A percentile compares a stretch with the other conserved stretches of the same genome.
Conservation (phyloP, 1,140 invertebrate species). For the Ridgeia piscesae region DNA sequence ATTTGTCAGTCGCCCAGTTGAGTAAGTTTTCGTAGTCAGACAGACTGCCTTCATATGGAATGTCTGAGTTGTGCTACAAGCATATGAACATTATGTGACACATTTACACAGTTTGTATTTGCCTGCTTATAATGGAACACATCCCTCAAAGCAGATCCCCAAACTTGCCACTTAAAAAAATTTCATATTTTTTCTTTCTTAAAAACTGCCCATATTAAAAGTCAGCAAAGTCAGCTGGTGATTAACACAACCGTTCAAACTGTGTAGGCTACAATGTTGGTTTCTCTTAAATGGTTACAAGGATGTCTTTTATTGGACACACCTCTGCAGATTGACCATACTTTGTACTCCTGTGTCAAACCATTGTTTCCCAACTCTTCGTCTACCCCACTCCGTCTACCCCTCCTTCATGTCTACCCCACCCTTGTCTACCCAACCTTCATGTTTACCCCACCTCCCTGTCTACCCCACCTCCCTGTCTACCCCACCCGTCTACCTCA, state of each 20-base stretch:
- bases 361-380: no score
- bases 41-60: constrained; percentile 51
- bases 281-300: background rate
- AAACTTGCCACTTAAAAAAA: background rate
- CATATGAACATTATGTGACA: background rate
- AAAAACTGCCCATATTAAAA: background rate
- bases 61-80: constrained; percentile 3
- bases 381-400: no score
- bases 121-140: background rate
- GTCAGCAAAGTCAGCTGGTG: background rate
- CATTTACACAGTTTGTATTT: background rate
- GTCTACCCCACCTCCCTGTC: no score
- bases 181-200: background rate
- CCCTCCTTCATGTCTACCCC: no score
- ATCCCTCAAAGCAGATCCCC: background rate
- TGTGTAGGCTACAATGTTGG: background rate
- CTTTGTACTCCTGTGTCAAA: background rate
- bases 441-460: no score
- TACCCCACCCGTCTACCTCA: no score
- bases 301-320: background rate
- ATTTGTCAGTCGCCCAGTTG: constrained; percentile 82
- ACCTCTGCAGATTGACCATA: background rate
- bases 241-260: background rate
- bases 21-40: constrained; percentile 62
- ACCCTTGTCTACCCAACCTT: no score